Base-by-base conservation (phyloP, 2,113 vertebrate genomes). In the Gymnorhina tibicen region DNA sequence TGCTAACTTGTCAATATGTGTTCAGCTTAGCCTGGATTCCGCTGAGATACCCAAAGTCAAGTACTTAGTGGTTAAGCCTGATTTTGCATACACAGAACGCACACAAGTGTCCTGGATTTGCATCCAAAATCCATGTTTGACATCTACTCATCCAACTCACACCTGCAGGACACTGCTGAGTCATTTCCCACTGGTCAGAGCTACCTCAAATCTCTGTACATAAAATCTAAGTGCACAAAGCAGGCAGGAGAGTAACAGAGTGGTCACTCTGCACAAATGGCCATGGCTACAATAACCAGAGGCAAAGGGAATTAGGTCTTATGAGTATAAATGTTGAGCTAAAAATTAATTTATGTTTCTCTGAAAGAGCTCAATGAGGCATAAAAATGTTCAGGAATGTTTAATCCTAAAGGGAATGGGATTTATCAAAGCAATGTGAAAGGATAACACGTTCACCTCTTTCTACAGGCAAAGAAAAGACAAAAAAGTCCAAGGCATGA, bases 361-460 rank as follows among this genome's bases (percentile, higher is more conserved):
- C 66, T 96, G 79, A 95, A 93, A 92, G 88, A 76, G 64, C 44
- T 88, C 80, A 95, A 53, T 16, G 67, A 93, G 62, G 85, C 91
- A 94, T 56, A 89, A 91, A 95, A 85, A 75, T 4, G 12, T 33
- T 88, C 33, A 55, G 83, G 73, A 95, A 92, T 77, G 80, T 63
- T 91, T 81, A 92, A 90, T 95, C 85, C 86, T 89, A 59, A 79
- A 86, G 81, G 87, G 74, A 89, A 68, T 72, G 44, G 86, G 41
- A 91, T 89, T 87, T 89, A 94, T 87, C 92, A 97, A 92, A 96
- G 89, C 47, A 77, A 63, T 90, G 37, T 83, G 55, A 80, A 92
- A 85, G 92, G 91, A 73, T 94, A 68, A 91, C 77, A 62, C 44
- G 50, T 79, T 94, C 47, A 75, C 93, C 94, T 89, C 83, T 94